A percentile compares a stretch with the other conserved stretches of the same genome.
Conservation (phyloP, 2,888 invertebrate species). For the Eupithecia pulchellata region DNA sequence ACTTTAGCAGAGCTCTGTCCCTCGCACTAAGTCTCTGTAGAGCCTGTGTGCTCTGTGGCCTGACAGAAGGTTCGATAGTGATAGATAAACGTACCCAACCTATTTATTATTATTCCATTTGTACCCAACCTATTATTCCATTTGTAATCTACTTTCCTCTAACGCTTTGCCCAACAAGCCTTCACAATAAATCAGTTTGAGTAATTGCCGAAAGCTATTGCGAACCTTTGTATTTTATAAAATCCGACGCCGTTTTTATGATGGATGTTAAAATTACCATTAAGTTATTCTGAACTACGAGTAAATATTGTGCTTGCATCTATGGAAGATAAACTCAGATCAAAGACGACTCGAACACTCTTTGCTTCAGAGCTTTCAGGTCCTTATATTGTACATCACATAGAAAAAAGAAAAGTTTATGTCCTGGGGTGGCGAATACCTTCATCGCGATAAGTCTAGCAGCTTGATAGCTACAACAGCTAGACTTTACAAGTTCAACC, state of each 20-base stretch:
- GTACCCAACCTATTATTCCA: slow-evolving; percentile 41
- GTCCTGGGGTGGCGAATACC: neutral
- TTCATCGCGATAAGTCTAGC: neutral
- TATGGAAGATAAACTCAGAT: neutral
- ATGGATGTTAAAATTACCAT: neutral
- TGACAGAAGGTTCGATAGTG: slow-evolving; percentile 1
- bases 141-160: slow-evolving; percentile 47
- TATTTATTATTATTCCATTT: slow-evolving; percentile 42
- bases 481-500: neutral
- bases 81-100: slow-evolving; percentile 12
- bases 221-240: neutral
- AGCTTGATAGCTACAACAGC: neutral
- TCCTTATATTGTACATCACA: neutral
- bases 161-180: slow-evolving; percentile 50
- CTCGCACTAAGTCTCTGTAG: no score
- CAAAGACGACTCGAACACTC: neutral
- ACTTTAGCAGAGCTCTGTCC: no score
- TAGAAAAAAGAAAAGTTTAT: no score
- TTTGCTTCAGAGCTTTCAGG: neutral
- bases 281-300: neutral
- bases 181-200: slow-evolving; percentile 68
- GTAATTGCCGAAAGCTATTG: slow-evolving; percentile 61
- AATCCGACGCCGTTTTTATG: neutral
- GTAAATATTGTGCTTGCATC: neutral
- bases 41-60: no score